Base-by-base conservation (phyloP, 2,888 invertebrate genomes). In the Drosophila parthenogenetica region DNA sequence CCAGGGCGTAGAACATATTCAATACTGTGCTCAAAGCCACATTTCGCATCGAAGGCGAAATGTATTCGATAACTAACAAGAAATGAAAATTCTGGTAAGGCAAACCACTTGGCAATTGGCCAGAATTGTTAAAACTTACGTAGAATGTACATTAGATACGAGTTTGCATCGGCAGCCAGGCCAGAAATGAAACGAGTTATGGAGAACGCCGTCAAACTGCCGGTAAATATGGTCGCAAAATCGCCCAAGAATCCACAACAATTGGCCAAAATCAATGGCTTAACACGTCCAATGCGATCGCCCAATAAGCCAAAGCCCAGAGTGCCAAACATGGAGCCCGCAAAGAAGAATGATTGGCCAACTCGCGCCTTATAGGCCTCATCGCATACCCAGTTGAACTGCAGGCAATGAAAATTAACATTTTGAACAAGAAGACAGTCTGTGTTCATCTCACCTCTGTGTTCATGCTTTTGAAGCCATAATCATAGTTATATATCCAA, bases 291-390 rank as follows among this genome's bases (percentile, higher is more conserved):
- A 63, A 93, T 92, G 43, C 91, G 89, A 86, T 94, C 94, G 1
- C 94, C 93, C 61, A 94, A 81, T 49, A 93, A 81, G 1, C 94
- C 94, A 71, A 94, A 93, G n/a, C 91, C 73, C 7, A 94, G 83
- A 43, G 93, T 93, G 0, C 94, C 94, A 45, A 93, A 81, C 25
- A 94, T 93, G 16, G 94, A 94, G 5, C 94, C 94, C 51, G 93
- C 89, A 89, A 94, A 94, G 88, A 94, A 94, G 55, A 94, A 90
- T 2, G 94, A 93, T 82, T 94, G 94, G 0, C 94, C 94, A 19
- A 94, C 84, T 4, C 93, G 92, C 5, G 94, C 93, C 80, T 93
- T 93, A 93, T 94, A 94, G 43, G 92, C 92, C 11, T 93, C 91
- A 19, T 92, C 92, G 81, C 94, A 94, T 1, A 94, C 93, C 94